Evolutionary conservation across 1,140 invertebrate genomes (phyloP).

Genomic region (Physella acuta): DNA sequence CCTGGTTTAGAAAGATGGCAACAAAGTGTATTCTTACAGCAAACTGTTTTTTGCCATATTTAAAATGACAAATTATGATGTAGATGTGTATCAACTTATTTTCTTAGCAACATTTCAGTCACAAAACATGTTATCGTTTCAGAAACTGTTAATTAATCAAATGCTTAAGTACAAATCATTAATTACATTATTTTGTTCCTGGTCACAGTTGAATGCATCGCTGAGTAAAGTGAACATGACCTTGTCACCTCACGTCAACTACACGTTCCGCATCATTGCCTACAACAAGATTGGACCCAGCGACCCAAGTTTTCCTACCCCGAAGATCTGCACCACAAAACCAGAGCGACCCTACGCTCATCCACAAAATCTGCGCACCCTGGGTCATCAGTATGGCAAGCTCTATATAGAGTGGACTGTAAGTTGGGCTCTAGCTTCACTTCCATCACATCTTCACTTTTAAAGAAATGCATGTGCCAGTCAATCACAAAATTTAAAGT

Average conservation of each 20-base stretch:
- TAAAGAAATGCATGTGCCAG: too few species aligned
- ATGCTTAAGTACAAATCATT: too few species aligned
- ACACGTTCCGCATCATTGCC: constrained; percentile 92
- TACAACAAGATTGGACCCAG: constrained; percentile 86
- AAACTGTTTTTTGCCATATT: too few species aligned
- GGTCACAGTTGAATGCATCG: constrained; percentile 33
- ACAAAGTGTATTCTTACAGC: too few species aligned
- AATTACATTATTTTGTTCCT: too few species aligned
- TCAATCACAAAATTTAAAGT: too few species aligned
- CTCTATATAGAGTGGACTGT: constrained; percentile 93
- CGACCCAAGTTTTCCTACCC: constrained; percentile 44
- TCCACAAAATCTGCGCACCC: constrained; percentile 89
- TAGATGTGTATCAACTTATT: too few species aligned
- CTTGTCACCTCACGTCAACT: constrained; percentile 83
- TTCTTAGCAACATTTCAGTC: too few species aligned
- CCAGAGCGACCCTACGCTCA: constrained; percentile 89
- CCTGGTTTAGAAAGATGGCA: too few species aligned
- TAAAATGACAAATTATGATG: too few species aligned
- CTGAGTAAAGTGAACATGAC: constrained; percentile 33
- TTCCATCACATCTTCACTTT: not conserved
- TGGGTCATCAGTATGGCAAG: constrained; percentile 84
- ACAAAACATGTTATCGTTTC: too few species aligned
- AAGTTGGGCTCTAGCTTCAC: constrained; percentile 31
- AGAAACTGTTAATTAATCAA: too few species aligned
- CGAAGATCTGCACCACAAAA: constrained; percentile 57